Conservation (phyloP, 1,140 invertebrate genomes). For the Zaprionus vittiger region DNA sequence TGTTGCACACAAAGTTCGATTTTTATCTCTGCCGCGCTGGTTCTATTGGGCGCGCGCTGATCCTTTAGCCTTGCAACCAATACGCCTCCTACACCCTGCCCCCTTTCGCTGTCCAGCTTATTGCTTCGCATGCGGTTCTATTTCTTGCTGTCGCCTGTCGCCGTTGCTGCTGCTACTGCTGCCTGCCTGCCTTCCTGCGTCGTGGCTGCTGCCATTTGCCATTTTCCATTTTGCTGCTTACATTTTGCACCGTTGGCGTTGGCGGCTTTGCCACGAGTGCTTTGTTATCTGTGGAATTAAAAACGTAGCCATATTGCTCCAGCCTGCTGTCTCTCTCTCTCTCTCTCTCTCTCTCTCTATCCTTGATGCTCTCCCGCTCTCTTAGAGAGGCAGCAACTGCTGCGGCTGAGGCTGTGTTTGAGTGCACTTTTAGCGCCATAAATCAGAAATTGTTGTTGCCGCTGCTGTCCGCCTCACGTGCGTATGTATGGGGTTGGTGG, state of each 20-base stretch:
- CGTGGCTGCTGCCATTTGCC: constrained; percentile 25
- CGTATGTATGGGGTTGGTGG: constrained; percentile 19
- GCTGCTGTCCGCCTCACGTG: constrained; percentile 15
- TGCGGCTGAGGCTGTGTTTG: constrained; percentile 48
- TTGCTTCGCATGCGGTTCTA: constrained; percentile 49
- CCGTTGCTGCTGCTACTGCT: background rate
- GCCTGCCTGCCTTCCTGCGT: background rate
- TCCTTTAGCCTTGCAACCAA: background rate
- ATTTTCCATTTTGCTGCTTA: constrained; percentile 54
- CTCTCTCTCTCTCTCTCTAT: background rate
- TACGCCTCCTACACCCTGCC: background rate
- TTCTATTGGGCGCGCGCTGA: constrained; percentile 6
- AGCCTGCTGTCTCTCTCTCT: constrained; percentile 14
- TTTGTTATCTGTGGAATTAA: constrained; percentile 80
- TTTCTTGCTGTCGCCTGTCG: constrained; percentile 14
- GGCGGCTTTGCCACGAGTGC: constrained; percentile 60
- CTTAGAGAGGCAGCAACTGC: constrained; percentile 16
- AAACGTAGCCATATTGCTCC: constrained; percentile 76
- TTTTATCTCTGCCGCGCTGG: constrained; percentile 58
- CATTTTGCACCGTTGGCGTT: constrained; percentile 19
- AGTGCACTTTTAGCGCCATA: constrained; percentile 79
- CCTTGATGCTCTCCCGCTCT: background rate
- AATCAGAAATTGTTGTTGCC: constrained; percentile 74
- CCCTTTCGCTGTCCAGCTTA: constrained; percentile 45
- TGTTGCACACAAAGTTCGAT: constrained; percentile 66